Evolutionary conservation across 2,888 invertebrate genomes (phyloP), one percentile per base, ranked within the genome.

Genomic region (Poecilobothrus nobilitatus): DNA sequence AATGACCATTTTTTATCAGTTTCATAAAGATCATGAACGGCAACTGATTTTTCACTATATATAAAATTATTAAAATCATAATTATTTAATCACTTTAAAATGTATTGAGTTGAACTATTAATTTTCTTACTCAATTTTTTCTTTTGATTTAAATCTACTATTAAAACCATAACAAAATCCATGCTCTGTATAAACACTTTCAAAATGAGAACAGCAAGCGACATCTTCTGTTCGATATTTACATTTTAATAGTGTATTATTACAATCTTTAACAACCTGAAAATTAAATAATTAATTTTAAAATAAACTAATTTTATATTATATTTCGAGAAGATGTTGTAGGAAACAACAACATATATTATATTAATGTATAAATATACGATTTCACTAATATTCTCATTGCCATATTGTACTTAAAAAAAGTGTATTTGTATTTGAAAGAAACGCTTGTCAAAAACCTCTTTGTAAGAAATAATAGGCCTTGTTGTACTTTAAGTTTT

Each of bases 151-250:
- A 66, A 81, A 81, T 27, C 79, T 78, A 68, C 79, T 79, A 65
- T 91, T 91, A 76, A 91, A 91, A 15, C 87, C 85, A 75, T 88
- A 90, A 76, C 91, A 91, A 75, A 88, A 88, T 2, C 91, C 91
- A 79, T 86, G 86, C 78, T 91, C 91, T 0, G 91, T 90, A 73
- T 89, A 89, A n/a, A 89, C 85, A 0, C 89, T 88, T 69, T 84
- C 83, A 67, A 91, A 86, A 69, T 86, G 82, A 21, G 85, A 84
- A 75, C 90, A 90, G 75, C 91, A 91, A 71, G 85, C 83, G 70
- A 87, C 85, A 0, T 83, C 80, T 74, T 87, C 86, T n/a, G 86
- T 87, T 75, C 90, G 89, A 83, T 88, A 91, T 73, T 84, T 84
- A 76, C 91, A 91, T 34, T 84, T 84, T 53, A 83, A 81, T 69